Conservation (phyloP, 2,888 invertebrate genomes). For the Eupithecia subumbrata region DNA sequence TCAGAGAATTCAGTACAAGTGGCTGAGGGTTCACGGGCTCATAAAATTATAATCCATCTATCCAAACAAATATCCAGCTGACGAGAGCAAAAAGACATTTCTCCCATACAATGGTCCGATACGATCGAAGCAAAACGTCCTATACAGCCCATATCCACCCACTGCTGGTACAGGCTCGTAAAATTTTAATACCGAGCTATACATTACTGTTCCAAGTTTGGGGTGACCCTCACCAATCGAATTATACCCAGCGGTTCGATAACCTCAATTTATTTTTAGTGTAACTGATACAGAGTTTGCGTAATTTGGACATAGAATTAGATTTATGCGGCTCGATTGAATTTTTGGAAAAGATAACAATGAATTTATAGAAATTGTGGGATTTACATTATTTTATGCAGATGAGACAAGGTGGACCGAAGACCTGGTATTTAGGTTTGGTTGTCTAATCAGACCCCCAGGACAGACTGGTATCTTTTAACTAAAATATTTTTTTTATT, state of each 20-base stretch:
- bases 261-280: constrained; percentile 46
- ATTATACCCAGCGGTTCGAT: constrained; percentile 43
- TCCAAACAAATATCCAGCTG: not conserved
- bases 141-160: constrained; percentile 7
- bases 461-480: no score
- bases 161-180: constrained; percentile 23
- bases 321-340: constrained; percentile 34
- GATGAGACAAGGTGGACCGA: not conserved
- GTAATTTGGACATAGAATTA: constrained; percentile 41
- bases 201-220: constrained; percentile 41
- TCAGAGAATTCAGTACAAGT: no score
- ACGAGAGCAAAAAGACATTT: not conserved
- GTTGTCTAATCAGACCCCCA: no score
- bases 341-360: constrained; percentile 9
- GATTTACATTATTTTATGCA: not conserved
- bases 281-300: constrained; percentile 39
- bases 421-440: not conserved
- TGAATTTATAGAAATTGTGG: not conserved
- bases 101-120: not conserved
- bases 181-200: constrained; percentile 43
- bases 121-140: not conserved
- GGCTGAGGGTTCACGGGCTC: not conserved
- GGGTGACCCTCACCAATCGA: constrained; percentile 42
- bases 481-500: no score
- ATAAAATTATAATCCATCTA: not conserved